These are phyloP conservation scores for Ptilonorhynchus violaceus DNA, from an alignment of 2,113 vertebrate genomes.

Conservation along the genomic window DNA sequence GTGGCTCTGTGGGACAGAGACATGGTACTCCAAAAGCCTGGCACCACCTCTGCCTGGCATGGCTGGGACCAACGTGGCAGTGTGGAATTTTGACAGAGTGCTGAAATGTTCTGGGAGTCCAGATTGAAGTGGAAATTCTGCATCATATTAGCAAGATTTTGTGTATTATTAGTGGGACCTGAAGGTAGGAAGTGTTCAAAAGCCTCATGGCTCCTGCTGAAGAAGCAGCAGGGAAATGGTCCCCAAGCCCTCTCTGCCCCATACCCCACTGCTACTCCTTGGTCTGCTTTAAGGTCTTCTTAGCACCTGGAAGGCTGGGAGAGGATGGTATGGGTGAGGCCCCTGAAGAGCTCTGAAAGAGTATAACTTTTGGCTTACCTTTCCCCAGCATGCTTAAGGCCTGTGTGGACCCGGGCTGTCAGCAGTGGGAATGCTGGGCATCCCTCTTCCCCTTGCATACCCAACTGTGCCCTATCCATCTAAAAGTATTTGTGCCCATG, in stretches of 20 bases:
- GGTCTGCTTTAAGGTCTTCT: background rate
- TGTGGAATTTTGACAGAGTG: background rate
- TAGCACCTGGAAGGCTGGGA: fast-evolving
- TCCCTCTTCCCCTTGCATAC: background rate
- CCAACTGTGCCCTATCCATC: background rate
- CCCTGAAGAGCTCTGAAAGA: background rate
- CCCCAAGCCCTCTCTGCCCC: background rate
- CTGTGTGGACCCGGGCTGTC: background rate
- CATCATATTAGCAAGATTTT: background rate
- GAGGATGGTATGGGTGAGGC: background rate
- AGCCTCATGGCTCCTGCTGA: background rate
- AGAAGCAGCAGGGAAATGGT: background rate
- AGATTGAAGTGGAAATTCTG: background rate
- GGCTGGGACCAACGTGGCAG: background rate
- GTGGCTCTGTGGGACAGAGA: background rate
- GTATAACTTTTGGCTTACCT: background rate
- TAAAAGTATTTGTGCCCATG: fast-evolving
- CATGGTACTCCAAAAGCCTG: background rate
- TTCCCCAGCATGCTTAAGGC: background rate
- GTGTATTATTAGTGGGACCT: background rate
- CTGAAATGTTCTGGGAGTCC: background rate
- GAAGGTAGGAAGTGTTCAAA: background rate
- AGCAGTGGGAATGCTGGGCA: background rate
- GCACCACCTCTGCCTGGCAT: background rate
- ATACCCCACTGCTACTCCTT: background rate